phyloP scores from a whole-genome alignment of 30 jellyfish, hydroid and myxozoan species.

The Cassiopea xamachana region DNA sequence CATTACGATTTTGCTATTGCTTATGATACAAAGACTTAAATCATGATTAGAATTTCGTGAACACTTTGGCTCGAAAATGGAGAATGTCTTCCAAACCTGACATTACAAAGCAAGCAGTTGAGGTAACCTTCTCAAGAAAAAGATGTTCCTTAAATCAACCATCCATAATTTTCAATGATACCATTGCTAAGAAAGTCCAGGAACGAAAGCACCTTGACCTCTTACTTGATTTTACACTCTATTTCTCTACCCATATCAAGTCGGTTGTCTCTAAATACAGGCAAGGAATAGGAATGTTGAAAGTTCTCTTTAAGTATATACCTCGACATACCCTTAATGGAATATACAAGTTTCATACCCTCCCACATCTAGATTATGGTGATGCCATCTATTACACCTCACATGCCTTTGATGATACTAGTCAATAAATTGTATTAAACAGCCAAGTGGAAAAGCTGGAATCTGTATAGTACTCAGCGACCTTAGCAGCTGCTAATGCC shows the following conservation, averaged over 20 bases:
- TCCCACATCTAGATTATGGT: constrained; percentile 8
- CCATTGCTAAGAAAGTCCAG: no score
- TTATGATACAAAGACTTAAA: constrained; percentile 32
- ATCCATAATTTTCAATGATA: no score
- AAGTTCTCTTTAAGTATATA: no score
- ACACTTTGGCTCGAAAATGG: not conserved
- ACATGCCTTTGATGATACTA: not conserved
- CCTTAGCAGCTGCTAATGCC: constrained; percentile 26
- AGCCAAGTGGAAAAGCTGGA: constrained; percentile 43
- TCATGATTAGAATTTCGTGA: not conserved
- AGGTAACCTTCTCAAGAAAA: not conserved
- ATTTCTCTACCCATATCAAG: not conserved
- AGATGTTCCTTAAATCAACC: not conserved
- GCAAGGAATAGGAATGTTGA: no score
- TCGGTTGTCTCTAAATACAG: not conserved
- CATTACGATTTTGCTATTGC: constrained; percentile 31
- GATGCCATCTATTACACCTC: constrained; percentile 1
- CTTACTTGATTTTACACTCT: not conserved
- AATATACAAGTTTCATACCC: not conserved
- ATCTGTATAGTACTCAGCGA: constrained; percentile 19
- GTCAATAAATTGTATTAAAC: not conserved
- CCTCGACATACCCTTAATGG: no score
- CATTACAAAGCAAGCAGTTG: not conserved
- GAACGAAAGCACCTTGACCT: no score
- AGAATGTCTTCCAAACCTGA: not conserved